Evolutionary conservation across 2,888 invertebrate genomes (phyloP).

Genomic region (Rotaria sp.): DNA sequence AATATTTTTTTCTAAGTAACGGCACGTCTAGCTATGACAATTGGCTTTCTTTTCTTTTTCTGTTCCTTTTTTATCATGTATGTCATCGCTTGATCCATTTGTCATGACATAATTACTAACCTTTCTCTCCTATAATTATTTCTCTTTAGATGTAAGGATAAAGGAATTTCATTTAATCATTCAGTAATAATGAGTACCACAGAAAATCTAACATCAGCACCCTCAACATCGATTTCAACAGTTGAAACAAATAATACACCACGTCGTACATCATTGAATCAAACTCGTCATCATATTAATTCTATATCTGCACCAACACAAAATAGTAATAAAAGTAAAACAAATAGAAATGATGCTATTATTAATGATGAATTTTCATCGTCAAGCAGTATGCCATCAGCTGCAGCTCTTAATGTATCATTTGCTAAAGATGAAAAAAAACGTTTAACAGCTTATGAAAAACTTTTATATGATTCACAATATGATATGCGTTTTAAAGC

Average conservation of each 20-base stretch:
- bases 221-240: not conserved
- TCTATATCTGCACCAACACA: not conserved
- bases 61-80: not conserved
- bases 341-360: not conserved
- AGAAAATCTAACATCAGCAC: not conserved
- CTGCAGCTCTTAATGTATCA: not conserved
- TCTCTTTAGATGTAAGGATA: not conserved
- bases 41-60: not conserved
- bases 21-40: not conserved
- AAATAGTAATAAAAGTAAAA: not conserved
- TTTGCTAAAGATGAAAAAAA: constrained; percentile 28
- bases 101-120: not conserved
- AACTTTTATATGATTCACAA: constrained; percentile 20
- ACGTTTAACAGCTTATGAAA: constrained; percentile 7
- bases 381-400: not conserved
- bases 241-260: not conserved
- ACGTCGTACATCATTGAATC: not conserved
- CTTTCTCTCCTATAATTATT: not conserved
- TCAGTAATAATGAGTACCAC: not conserved
- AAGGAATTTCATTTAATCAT: not conserved
- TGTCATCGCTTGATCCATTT: not conserved
- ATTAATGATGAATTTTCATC: not conserved
- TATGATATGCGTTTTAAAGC: constrained; percentile 13
- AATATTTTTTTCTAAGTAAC: not conserved
- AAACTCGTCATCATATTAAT: not conserved